phyloP scores from a whole-genome alignment of 2,797 vertebrate species.

The Martes flavigula region DNA sequence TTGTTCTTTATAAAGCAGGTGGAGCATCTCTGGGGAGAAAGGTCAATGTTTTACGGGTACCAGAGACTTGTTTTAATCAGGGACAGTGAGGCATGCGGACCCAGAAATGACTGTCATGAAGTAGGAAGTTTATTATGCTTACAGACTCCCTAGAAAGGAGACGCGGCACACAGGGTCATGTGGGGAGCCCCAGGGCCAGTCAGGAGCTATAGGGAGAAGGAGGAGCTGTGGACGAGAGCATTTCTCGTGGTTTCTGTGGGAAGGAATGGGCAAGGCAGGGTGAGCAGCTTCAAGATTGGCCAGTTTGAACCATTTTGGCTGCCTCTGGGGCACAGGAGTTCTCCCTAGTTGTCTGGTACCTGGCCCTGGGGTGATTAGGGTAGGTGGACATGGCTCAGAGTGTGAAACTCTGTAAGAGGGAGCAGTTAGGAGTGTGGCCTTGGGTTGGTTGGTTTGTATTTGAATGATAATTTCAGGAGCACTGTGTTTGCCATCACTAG shows the following conservation, averaged over 20 bases:
- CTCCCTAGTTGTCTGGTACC: not conserved
- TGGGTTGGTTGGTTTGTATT: not conserved
- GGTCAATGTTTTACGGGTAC: not conserved
- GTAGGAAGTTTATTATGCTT: not conserved
- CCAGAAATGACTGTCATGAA: not conserved
- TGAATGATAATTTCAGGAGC: not conserved
- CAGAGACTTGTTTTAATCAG: not conserved
- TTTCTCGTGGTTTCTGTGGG: not conserved
- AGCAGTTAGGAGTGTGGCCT: not conserved
- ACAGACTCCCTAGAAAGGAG: not conserved
- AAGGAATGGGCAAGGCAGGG: not conserved
- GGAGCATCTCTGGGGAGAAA: not conserved
- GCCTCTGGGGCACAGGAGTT: not conserved
- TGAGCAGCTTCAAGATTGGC: too few species aligned
- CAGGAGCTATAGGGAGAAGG: not conserved
- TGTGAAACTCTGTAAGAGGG: not conserved
- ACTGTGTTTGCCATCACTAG: not conserved
- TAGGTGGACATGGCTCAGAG: fast-evolving
- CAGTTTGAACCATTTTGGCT: not conserved
- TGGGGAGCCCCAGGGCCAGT: fast-evolving
- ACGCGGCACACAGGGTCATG: fast-evolving
- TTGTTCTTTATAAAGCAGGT: not conserved
- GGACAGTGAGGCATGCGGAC: not conserved
- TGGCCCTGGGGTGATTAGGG: not conserved
- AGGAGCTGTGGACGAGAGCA: too few species aligned